These are phyloP conservation scores for Phorcus lineatus DNA, from an alignment of 2,888 invertebrate species.

Conservation along the genomic window DNA sequence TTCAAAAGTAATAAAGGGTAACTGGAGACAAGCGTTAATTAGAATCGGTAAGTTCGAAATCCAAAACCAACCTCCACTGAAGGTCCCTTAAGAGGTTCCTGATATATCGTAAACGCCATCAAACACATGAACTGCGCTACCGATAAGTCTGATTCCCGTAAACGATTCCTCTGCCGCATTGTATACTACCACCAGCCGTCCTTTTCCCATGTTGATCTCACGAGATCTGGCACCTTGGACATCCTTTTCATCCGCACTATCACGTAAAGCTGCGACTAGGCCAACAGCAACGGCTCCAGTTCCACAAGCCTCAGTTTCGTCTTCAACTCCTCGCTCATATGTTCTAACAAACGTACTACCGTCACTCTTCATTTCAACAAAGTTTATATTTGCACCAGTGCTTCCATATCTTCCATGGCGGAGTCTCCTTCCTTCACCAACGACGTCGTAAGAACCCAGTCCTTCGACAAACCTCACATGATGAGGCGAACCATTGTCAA, in stretches of 20 bases:
- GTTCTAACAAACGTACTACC: constrained; percentile 40
- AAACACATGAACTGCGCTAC: constrained; percentile 41
- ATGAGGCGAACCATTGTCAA: constrained; percentile 55
- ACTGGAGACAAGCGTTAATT: too few species aligned
- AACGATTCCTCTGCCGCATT: background rate
- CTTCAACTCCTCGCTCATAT: constrained; percentile 54
- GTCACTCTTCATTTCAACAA: constrained; percentile 29
- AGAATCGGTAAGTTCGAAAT: too few species aligned
- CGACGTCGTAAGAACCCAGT: constrained; percentile 37
- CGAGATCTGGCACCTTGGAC: background rate
- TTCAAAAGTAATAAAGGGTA: too few species aligned
- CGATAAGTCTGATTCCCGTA: constrained; percentile 34
- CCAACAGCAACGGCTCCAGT: constrained; percentile 53
- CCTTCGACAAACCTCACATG: constrained; percentile 45
- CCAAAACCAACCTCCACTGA: too few species aligned
- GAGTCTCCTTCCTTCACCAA: constrained; percentile 33
- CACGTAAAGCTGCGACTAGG: constrained; percentile 21
- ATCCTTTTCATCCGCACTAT: background rate
- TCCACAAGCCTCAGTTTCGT: constrained; percentile 58
- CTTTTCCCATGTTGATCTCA: constrained; percentile 31
- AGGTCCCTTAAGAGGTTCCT: background rate
- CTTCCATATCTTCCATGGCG: constrained; percentile 28
- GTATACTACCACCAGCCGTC: constrained; percentile 35
- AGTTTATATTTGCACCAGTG: constrained; percentile 49
- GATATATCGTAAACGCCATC: constrained; percentile 31